Conservation (phyloP, 2,888 invertebrate species). For the Ctena decussata region DNA sequence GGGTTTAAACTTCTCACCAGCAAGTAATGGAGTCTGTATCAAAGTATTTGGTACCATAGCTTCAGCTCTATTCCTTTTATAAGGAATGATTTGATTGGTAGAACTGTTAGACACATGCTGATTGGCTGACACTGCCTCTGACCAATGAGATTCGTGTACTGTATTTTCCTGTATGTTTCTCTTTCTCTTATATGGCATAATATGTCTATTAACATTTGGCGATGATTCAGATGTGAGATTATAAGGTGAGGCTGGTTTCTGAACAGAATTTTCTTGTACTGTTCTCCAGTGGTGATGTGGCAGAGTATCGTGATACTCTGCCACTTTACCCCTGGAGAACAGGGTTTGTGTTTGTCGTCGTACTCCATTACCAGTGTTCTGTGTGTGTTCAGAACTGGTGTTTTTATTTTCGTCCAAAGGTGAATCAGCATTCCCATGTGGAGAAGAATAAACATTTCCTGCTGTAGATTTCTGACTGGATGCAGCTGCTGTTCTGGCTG, state of each 20-base stretch:
- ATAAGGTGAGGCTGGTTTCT: too few species aligned
- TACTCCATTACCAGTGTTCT: neutral
- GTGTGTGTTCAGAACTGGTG: neutral
- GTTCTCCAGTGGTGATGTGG: too few species aligned
- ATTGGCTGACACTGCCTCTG: slow-evolving; percentile 5
- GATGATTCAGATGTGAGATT: neutral
- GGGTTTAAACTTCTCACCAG: slow-evolving; percentile 9
- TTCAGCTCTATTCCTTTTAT: slow-evolving; percentile 18
- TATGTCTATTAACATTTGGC: neutral
- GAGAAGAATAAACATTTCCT: neutral
- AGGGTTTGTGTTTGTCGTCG: too few species aligned
- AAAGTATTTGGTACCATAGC: slow-evolving; percentile 13
- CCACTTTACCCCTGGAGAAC: too few species aligned
- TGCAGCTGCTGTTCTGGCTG: neutral
- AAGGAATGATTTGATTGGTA: slow-evolving; percentile 13
- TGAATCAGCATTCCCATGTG: neutral
- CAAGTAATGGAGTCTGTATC: slow-evolving; percentile 45
- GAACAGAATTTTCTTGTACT: too few species aligned
- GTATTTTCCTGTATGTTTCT: neutral
- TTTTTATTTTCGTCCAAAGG: neutral
- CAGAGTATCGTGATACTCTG: too few species aligned
- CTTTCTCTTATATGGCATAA: slow-evolving; percentile 26
- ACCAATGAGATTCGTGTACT: neutral
- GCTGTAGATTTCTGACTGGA: neutral
- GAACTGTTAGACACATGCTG: neutral